Evolutionary conservation across 92 coral and sea anemone genomes (phyloP).

Genomic region (Hydrozoanthus gracilis): DNA sequence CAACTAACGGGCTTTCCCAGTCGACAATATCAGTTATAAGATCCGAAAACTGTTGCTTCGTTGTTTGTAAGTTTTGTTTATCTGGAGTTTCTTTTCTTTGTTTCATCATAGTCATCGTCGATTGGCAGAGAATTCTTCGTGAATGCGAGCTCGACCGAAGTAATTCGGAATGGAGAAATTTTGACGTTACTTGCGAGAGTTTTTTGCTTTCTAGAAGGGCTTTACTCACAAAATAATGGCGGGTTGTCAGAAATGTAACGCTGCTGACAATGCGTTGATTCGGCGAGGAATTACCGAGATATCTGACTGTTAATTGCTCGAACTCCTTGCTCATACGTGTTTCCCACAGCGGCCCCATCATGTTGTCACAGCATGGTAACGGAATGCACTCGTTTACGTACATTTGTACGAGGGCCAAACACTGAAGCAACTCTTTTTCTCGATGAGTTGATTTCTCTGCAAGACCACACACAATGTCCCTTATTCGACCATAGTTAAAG

Average conservation of each 20-base stretch:
- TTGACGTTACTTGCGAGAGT: constrained; percentile 39
- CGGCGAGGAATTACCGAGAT: constrained; percentile 22
- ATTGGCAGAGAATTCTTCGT: constrained; percentile 20
- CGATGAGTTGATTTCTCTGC: constrained; percentile 13
- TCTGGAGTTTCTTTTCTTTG: constrained; percentile 34
- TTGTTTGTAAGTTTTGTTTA: constrained; percentile 13
- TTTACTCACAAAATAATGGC: constrained; percentile 42
- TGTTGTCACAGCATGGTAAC: constrained; percentile 42
- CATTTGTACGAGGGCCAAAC: constrained; percentile 33
- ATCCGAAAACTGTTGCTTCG: constrained; percentile 41
- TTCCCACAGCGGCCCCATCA: constrained; percentile 37
- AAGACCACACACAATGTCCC: constrained; percentile 35
- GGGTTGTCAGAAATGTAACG: constrained; percentile 25
- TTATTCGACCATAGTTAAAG: constrained; percentile 30
- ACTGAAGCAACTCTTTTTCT: constrained; percentile 35
- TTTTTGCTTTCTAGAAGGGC: constrained; percentile 30
- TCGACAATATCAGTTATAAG: constrained; percentile 40
- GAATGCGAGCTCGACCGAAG: constrained; percentile 26
- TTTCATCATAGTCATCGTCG: constrained; percentile 45
- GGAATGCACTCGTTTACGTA: constrained; percentile 40
- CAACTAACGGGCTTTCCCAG: not conserved
- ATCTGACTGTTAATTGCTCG: constrained; percentile 37
- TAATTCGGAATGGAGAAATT: constrained; percentile 20
- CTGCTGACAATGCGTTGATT: constrained; percentile 26
- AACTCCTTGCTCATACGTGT: constrained; percentile 31